Base-by-base conservation (phyloP, 2,888 invertebrate genomes). In the Ophion costatus region DNA sequence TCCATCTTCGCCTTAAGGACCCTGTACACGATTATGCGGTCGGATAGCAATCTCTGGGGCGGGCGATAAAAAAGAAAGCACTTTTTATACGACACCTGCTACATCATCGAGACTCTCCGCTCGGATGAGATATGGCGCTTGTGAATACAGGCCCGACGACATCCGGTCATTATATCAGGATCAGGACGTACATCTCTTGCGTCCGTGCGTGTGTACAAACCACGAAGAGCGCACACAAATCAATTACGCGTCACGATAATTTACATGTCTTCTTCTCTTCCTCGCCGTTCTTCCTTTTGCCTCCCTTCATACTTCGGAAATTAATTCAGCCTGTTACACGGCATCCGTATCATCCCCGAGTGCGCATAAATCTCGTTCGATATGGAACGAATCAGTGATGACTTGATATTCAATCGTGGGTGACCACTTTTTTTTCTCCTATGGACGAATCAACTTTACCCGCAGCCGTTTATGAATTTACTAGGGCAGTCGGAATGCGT, bases 21-120 rank as follows among this genome's bases (percentile, higher is more conserved):
- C 85, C 80, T 59, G 42, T 64, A 64, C 61, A 83, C 17, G 74
- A 82, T 82, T 77, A 84, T 81, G 80, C 77, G 56, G 33, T n/a
- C 70, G 56, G 73, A 79, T 75, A 74, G 74, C 76, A 64, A 82
- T 82, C 79, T 82, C 59, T 22, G 10, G 67, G n/a, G 71, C 66
- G 80, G 77, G 81, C 79, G 82, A 85, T 85, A 77, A 83, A 85
- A 67, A 57, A 66, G 14, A 66, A 64, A 75, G 73, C 73, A 82
- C 85, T 85, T 84, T 84, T 84, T 85, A 76, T 82, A 76, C 85
- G 85, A 85, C 85, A 85, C 85, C 85, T 85, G 85, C 85, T 80
- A 80, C 78, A 82, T 82, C 82, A 73, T 71, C 59, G 76, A 66
- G 33, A n/a, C 20, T 57, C 22, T 59, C 71, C 64, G 20, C 78